Evolutionary conservation across 2,113 vertebrate genomes (phyloP).

Genomic region (Microtus richardsoni): DNA sequence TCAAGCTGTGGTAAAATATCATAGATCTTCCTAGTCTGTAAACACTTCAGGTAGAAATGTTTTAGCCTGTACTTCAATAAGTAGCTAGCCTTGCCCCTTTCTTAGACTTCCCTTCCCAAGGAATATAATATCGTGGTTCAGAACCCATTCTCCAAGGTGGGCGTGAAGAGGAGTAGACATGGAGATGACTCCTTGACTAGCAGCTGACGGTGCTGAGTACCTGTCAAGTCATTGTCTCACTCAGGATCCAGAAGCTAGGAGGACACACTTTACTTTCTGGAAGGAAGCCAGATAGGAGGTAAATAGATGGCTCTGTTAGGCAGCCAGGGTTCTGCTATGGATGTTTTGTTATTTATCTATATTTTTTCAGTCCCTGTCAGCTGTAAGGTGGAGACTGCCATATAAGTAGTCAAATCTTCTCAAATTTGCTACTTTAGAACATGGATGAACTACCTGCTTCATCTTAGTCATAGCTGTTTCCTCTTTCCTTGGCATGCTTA

Average conservation of each 20-base stretch:
- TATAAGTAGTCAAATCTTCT: background rate
- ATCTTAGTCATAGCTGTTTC: background rate
- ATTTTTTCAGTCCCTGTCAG: background rate
- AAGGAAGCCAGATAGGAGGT: background rate
- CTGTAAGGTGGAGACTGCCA: background rate
- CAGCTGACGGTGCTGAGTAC: background rate
- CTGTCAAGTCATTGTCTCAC: background rate
- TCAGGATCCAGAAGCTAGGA: background rate
- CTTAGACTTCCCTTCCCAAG: background rate
- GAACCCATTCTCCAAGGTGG: background rate
- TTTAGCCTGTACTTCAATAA: background rate
- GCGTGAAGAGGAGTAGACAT: background rate
- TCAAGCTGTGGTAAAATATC: background rate
- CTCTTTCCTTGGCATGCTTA: constrained; percentile 32
- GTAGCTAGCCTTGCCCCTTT: background rate
- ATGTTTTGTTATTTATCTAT: background rate
- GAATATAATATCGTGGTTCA: background rate
- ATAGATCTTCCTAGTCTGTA: background rate
- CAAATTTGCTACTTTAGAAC: background rate
- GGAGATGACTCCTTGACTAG: background rate
- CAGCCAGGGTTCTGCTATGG: background rate
- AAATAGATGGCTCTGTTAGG: background rate
- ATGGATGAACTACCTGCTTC: constrained; percentile 3
- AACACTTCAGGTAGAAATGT: background rate
- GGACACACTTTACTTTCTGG: background rate